Conservation (phyloP, 1,140 invertebrate genomes). For the Contarinia nasturtii region DNA sequence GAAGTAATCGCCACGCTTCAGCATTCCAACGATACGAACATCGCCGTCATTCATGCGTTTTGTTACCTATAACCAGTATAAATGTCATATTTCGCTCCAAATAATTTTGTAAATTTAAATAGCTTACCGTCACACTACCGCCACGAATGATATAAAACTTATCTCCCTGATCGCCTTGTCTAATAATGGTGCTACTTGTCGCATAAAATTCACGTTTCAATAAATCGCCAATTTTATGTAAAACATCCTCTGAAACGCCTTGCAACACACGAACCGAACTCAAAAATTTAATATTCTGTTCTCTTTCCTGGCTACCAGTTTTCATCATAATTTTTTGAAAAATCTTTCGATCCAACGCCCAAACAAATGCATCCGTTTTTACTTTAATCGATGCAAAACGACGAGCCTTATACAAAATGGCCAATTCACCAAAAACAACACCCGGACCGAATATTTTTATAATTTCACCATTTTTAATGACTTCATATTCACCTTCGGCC, state of each 20-base stretch:
- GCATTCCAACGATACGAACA: slow-evolving; percentile 36
- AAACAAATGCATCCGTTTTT: slow-evolving; percentile 61
- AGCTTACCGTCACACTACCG: slow-evolving; percentile 70
- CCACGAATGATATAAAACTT: slow-evolving; percentile 92
- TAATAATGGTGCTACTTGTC: slow-evolving; percentile 68
- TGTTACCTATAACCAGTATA: too few relatives aligned
- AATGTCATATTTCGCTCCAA: too few relatives aligned
- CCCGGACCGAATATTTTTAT: slow-evolving; percentile 64
- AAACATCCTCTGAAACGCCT: slow-evolving; percentile 56
- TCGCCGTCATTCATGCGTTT: slow-evolving; percentile 35
- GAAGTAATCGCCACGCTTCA: slow-evolving; percentile 58
- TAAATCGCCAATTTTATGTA: slow-evolving; percentile 76
- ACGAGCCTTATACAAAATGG: slow-evolving; percentile 83
- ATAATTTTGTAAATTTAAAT: too few relatives aligned
- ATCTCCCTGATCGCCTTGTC: slow-evolving; percentile 83
- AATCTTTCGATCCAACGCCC: slow-evolving; percentile 67
- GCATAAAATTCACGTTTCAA: slow-evolving; percentile 76
- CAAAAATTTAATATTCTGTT: slow-evolving; percentile 71
- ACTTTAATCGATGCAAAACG: slow-evolving; percentile 70
- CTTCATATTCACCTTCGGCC: slow-evolving; percentile 68
- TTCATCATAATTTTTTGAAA: slow-evolving; percentile 81
- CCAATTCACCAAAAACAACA: slow-evolving; percentile 83
- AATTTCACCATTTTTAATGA: slow-evolving; percentile 57
- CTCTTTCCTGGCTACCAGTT: slow-evolving; percentile 54
- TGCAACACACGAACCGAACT: slow-evolving; percentile 65